Conservation (phyloP, 2,113 vertebrate genomes). For the Sylvicapra grimmia region DNA sequence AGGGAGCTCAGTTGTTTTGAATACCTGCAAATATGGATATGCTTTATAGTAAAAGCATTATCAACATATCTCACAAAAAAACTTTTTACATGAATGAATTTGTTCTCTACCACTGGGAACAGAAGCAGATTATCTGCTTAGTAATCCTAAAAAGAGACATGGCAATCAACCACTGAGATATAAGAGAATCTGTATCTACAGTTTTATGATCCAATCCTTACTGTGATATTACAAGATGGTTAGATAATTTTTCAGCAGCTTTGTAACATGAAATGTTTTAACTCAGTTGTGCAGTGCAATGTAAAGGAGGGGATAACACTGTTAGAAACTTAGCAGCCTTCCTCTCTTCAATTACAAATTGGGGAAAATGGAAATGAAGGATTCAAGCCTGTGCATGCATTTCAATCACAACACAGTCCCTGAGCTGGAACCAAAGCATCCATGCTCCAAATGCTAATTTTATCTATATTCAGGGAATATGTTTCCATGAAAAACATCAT, state of each 20-base stretch:
- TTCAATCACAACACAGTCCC: background rate
- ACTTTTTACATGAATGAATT: conserved; percentile 14
- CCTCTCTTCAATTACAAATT: background rate
- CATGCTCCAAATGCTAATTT: background rate
- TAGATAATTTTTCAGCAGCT: background rate
- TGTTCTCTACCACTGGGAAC: background rate
- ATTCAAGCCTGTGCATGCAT: background rate
- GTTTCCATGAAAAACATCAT: conserved; percentile 45
- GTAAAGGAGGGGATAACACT: background rate
- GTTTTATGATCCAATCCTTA: background rate
- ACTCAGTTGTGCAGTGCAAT: background rate
- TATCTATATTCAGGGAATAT: conserved; percentile 27
- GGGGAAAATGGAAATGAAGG: background rate
- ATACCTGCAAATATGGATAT: background rate
- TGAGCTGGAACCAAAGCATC: background rate
- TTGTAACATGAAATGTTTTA: background rate
- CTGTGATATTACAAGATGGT: background rate
- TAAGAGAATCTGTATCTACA: background rate
- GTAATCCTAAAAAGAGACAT: background rate
- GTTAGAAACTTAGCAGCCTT: background rate
- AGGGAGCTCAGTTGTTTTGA: background rate
- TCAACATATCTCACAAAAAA: background rate
- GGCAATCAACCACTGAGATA: background rate
- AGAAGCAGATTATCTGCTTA: conserved; percentile 13
- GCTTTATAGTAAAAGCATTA: conserved; percentile 12